Evolutionary conservation across 1,140 invertebrate genomes (phyloP).

Genomic region (Drosophila subobscura): DNA sequence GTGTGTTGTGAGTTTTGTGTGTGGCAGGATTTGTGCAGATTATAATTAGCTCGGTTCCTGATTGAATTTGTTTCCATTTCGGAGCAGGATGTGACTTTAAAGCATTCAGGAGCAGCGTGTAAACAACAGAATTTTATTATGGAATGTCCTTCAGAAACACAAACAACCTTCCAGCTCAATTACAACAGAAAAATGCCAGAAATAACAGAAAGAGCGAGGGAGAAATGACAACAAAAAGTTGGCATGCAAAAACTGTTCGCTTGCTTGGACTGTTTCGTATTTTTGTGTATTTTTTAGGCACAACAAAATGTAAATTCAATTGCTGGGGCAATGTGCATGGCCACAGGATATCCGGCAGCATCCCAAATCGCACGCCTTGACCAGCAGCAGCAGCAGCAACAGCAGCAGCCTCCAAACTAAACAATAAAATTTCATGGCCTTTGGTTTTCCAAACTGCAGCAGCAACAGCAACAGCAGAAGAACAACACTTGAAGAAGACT

Average conservation of each 20-base stretch:
- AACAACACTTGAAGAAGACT: slow-evolving; percentile 55
- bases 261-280: slow-evolving; percentile 43
- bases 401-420: slow-evolving; percentile 49
- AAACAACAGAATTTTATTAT: slow-evolving; percentile 64
- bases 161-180: slow-evolving; percentile 58
- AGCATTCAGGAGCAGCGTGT: slow-evolving; percentile 26
- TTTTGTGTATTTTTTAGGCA: slow-evolving; percentile 26
- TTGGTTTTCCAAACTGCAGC: slow-evolving; percentile 29
- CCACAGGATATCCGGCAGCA: slow-evolving; percentile 72
- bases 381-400: slow-evolving; percentile 16
- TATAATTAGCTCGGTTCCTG: slow-evolving; percentile 53
- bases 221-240: slow-evolving; percentile 59
- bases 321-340: slow-evolving; percentile 50
- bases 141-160: slow-evolving; percentile 11
- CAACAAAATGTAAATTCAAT: slow-evolving; percentile 80
- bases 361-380: slow-evolving; percentile 70
- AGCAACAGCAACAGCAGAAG: slow-evolving; percentile 22
- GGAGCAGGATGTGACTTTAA: slow-evolving; percentile 19
- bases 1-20: slow-evolving; percentile 32
- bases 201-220: slow-evolving; percentile 29
- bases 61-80: slow-evolving; percentile 34
- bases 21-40: slow-evolving; percentile 20
- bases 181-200: slow-evolving; percentile 36
- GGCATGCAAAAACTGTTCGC: slow-evolving; percentile 58
- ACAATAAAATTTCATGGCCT: slow-evolving; percentile 70